Evolutionary conservation across 2,888 invertebrate genomes (phyloP), one percentile per base, ranked within the genome.

Genomic region (Leptothorax acervorum): DNA sequence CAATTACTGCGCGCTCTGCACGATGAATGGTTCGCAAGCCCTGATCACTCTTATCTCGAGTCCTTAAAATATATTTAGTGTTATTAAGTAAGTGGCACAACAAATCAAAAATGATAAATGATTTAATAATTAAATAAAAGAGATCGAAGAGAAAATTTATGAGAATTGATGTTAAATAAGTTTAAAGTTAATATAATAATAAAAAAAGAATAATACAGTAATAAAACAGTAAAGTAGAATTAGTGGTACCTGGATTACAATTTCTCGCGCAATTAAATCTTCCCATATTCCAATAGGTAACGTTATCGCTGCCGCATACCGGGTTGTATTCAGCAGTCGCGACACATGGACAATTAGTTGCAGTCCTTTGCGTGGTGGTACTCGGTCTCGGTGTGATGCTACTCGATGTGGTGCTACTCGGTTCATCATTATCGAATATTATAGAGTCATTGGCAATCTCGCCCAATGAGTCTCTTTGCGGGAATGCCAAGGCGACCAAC

Each of bases 301-400:
- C 63, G 23, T 85, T 83, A 57, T 93, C 88, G 4, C 87, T 88
- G 31, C 92, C 93, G 62, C 93, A 93, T 48, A 93, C 88, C 39
- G 92, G 93, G 82, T 92, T 92, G 85, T 91, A 93, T 57, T 93
- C 90, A 18, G 88, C 55, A 15, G 92, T 92, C 15, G 78, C 82
- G 88, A 39, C 3, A 70, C 83, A 83, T 0, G 63, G 82, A 62
- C 81, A 83, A 60, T 51, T n/a, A 5, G 45, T 39, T 23, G 48
- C 60, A 28, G 60, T 71, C 2, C 8, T 0, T 45, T 31, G 71
- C 12, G 45, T 79, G 23, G 31, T 60, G 11, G 48, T 57, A 5
- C 31, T 48, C 5, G 23, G 2, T 1, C 31, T 48, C 5, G 23
- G 2, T 1, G 12, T 71, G 23, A 8, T 70, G 9, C 15, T 55